Base-by-base conservation (phyloP, 2,888 invertebrate species). In the Glyphotaelius pellucidus region DNA sequence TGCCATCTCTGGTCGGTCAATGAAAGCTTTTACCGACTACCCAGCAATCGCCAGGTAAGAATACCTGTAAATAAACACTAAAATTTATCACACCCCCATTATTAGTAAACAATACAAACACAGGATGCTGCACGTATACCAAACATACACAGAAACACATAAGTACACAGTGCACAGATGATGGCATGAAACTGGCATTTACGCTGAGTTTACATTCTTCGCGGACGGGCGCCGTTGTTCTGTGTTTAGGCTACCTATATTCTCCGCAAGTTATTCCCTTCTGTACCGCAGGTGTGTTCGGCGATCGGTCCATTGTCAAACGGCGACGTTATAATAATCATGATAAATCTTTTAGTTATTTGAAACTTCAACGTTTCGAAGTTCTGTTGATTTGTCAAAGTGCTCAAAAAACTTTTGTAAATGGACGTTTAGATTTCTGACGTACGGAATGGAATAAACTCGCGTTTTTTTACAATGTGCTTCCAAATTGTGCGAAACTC, bases 251-350 rank as follows among this genome's bases (percentile, higher is more conserved):
- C 42, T 42, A 42, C 42, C 42, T 42, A 30, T 81, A 15, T 15
- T 19, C 30, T 32, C 15, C 0, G 84, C 84, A 84, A 84, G 25
- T 38, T 84, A 84, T 84, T 84, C 35, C 32, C 31, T 84, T 35
- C 35, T 38, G 32, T 32, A 31, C 32, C 84, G 84, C 84, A 38
- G 84, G 84, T 38, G 84, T 84, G 84, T 84, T 84, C 32, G 84
- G n/a, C 32, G 31, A 1, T 81, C 81, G 32, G 84, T 38, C 11
- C 38, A 84, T 84, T 84, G 81, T 32, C 25, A 67, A 67, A 67
- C 67, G 25, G 7, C 67, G 67, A 25, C 67, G 25, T 67, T 67
- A 67, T 67, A 67, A 52, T 9, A 67, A 67, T 67, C 25, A 67
- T 67, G 25, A 67, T 67, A 67, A 52, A 67, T 67, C 67, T 67